Evolutionary conservation across 2,113 vertebrate species (phyloP), one percentile per base, ranked within the genome.

Genomic region (Dromas ardeola): DNA sequence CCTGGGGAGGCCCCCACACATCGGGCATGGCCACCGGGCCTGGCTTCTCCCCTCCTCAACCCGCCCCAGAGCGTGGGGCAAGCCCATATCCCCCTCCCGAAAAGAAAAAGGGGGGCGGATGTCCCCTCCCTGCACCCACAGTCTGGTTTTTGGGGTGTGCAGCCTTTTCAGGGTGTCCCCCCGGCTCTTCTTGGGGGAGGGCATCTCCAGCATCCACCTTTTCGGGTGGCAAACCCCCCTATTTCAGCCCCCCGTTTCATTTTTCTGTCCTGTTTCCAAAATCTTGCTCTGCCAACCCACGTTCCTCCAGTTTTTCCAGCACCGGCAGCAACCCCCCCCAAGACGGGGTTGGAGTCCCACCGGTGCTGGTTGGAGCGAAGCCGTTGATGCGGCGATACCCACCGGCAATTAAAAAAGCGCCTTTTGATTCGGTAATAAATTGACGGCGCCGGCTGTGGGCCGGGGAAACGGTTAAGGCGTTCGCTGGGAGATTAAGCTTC

Each of bases 371-470:
- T 66, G 9, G 45, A n/a, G 38, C 32, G 5, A n/a, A 53, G 22
- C 36, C 53, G 56, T 94, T 58, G 78, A 43, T 88, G 58, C 40
- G 42, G 56, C 43, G 32, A 50, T 29, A 72, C 88, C 79, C 88
- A 81, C 3, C 22, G 63, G 86, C 92, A 95, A 95, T 96, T 97
- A 30, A 95, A 93, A 96, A 95, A 96, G 71, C 23, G 13, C 66
- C 92, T 76, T 90, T 97, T 95, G 95, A 94, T 95, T 96, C 32
- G 30, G 72, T 93, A 91, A 93, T 96, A 95, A 81, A 96, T 87
- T 78, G 74, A 38, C 20, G 56, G 74, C 26, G 7, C 58, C 96
- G 93, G 94, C 58, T 95, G 95, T 58, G 61, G 77, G 87, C 87
- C 83, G 79, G 61, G 13, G 61, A 95, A 96, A 80, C 67, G 59